Conservation (phyloP, 2,113 vertebrate species). For the Dipodomys ordii region DNA sequence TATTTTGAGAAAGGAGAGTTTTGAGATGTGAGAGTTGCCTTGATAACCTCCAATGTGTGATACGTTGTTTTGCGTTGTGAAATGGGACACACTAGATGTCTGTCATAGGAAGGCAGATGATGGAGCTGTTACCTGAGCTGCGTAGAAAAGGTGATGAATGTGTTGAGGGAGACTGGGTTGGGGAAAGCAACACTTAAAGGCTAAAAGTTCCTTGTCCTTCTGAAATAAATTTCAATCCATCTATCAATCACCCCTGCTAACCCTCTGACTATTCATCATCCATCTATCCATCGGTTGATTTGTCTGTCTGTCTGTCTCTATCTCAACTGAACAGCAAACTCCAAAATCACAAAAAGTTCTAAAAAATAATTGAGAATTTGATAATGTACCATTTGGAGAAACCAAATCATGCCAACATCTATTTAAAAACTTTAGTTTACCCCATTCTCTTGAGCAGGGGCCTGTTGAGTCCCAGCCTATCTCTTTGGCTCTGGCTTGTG, state of each 20-base stretch:
- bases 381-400: not conserved
- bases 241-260: not conserved
- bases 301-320: not conserved
- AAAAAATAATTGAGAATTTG: not conserved
- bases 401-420: not conserved
- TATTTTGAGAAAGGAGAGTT: not conserved
- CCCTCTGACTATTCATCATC: not conserved
- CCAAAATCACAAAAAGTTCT: not conserved
- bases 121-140: not conserved
- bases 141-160: not conserved
- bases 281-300: too few relatives aligned
- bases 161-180: not conserved
- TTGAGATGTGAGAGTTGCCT: not conserved
- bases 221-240: not conserved
- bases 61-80: not conserved
- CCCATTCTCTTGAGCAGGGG: too few relatives aligned
- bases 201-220: not conserved
- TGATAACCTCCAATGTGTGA: not conserved
- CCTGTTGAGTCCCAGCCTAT: too few relatives aligned
- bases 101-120: rapidly evolving
- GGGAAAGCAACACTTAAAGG: not conserved
- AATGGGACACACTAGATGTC: not conserved
- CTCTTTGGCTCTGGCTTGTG: not conserved
- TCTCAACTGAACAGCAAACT: not conserved
- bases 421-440: too few relatives aligned